Conservation (phyloP, 1,140 invertebrate species). For the Drosophila orosa region DNA sequence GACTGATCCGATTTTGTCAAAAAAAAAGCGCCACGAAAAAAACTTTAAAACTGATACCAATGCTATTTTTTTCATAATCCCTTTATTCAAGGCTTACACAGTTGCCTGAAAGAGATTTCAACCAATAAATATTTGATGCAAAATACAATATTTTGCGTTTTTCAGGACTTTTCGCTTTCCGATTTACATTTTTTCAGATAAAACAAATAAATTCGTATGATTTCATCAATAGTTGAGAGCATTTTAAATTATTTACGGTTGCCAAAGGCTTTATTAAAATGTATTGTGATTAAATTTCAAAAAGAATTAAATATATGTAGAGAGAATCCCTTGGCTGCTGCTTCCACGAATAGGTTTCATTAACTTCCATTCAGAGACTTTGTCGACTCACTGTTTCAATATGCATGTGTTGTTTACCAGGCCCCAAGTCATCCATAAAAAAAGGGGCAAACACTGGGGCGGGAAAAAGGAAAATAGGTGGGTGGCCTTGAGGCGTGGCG, state of each 20-base stretch:
- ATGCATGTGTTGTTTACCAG: slow-evolving; percentile 30
- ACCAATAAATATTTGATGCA: not conserved
- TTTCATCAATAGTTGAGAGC: not conserved
- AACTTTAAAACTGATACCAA: slow-evolving; percentile 14
- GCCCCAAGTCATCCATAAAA: slow-evolving; percentile 39
- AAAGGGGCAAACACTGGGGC: slow-evolving; percentile 13
- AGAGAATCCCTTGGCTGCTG: not conserved
- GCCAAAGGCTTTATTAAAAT: not conserved
- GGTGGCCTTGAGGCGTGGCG: not conserved
- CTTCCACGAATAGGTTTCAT: slow-evolving; percentile 10
- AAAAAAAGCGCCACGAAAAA: not conserved
- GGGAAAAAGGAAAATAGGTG: slow-evolving; percentile 11
- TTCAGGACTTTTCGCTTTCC: too few relatives aligned
- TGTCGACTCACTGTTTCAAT: slow-evolving; percentile 11
- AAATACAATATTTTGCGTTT: not conserved
- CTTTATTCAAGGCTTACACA: slow-evolving; percentile 13
- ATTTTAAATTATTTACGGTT: not conserved
- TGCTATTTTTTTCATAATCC: slow-evolving; percentile 17
- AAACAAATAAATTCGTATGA: not conserved
- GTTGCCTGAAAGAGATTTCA: not conserved
- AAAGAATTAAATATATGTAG: not conserved
- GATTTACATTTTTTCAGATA: not conserved
- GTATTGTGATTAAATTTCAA: not conserved
- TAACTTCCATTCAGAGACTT: slow-evolving; percentile 2
- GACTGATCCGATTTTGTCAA: not conserved